Conservation (phyloP, 2,113 vertebrate genomes). For the Ceyx melanurus region DNA sequence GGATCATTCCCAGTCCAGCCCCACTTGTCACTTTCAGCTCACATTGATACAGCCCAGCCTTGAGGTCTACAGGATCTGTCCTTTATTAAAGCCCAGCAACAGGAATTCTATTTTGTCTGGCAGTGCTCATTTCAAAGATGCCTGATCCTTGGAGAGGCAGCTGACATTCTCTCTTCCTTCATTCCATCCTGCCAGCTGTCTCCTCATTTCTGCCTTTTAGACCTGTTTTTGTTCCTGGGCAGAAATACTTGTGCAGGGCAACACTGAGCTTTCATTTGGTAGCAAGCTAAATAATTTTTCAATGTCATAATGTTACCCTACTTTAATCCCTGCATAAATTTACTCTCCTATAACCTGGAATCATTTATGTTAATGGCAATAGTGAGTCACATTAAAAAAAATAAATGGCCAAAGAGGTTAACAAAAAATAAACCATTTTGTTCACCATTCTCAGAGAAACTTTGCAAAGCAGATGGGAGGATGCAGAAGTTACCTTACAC, state of each 20-base stretch:
- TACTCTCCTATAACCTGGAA: neutral
- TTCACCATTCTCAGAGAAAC: neutral
- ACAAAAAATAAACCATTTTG: neutral
- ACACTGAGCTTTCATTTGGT: constrained; percentile 8
- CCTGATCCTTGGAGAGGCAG: neutral
- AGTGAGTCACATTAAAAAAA: neutral
- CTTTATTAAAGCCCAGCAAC: constrained; percentile 25
- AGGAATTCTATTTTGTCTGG: constrained; percentile 13
- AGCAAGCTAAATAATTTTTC: constrained; percentile 21
- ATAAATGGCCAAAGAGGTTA: neutral
- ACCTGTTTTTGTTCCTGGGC: constrained; percentile 27
- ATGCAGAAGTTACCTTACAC: neutral
- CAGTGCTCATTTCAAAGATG: constrained; percentile 27
- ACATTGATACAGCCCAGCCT: neutral
- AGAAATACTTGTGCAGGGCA: constrained; percentile 38
- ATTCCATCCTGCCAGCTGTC: constrained; percentile 55
- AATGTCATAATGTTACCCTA: neutral
- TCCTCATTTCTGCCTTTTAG: constrained; percentile 43
- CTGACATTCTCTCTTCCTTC: constrained; percentile 52
- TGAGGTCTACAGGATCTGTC: neutral
- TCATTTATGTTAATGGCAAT: neutral
- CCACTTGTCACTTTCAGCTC: neutral
- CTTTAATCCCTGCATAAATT: constrained; percentile 35
- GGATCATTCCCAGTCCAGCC: neutral
- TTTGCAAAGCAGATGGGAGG: neutral